Evolutionary conservation across 2,113 vertebrate species (phyloP), one percentile per base, ranked within the genome.

Genomic region (Melanostigma gelatinosum): DNA sequence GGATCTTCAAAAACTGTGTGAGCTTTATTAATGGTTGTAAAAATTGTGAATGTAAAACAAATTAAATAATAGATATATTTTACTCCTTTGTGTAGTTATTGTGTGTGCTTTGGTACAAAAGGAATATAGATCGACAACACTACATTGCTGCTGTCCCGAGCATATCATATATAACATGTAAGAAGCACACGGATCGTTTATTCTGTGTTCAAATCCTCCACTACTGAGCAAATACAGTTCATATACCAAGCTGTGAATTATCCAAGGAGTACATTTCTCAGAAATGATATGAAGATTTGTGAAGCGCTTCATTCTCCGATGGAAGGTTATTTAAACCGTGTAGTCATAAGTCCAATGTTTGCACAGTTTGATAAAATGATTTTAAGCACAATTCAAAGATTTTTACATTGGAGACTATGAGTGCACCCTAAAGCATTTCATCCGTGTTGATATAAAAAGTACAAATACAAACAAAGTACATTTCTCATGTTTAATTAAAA

Each of bases 41-140:
- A 82, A 66, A 71, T 32, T 82, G 50, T 85, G 48, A 60, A 75
- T 85, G 46, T 58, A 89, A 79, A 92, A 92, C 90, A 86, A 89
- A 80, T 88, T 85, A 90, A 91, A 88, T 58, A 88, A 91, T 87
- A 93, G 73, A 68, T 91, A 40, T 95, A 94, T 95, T 94, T 94
- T 93, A 88, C 48, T 72, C 20, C 55, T 66, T 52, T 46, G 29
- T 18, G 44, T 36, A 29, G 20, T 57, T 57, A 0, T 55, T 58
- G 4, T 55, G 46, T 70, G 5, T 54, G 32, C 40, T 65, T 65
- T 61, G 13, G 8, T 70, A 15, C 50, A 57, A 42, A 50, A 66
- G 42, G 24, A 70, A 58, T 67, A 32, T 13, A 52, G 32, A 55
- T 16, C 2, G 1, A 32, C 27, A 67, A 54, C 50, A 32, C 3